Evolutionary conservation across 2,113 vertebrate species (phyloP).

Genomic region (Ctenodactylus gundi): DNA sequence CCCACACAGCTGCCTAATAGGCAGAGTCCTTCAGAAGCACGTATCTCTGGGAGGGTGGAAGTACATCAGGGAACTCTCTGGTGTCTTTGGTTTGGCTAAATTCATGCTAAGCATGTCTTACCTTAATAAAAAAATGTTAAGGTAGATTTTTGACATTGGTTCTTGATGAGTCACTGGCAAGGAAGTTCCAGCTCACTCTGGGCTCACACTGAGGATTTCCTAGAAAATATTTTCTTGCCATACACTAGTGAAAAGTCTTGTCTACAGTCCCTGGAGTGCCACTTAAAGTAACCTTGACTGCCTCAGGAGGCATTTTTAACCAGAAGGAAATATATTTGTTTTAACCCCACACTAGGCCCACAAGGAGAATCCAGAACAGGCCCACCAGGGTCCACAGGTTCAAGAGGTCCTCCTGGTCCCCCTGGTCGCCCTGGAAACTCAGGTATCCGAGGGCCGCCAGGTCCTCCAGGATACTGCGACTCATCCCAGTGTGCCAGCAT

Average conservation of each 20-base stretch:
- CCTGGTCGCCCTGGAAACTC: constrained; percentile 93
- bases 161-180: constrained; percentile 83
- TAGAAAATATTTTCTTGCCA: constrained; percentile 71
- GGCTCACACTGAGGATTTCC: constrained; percentile 84
- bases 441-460: constrained; percentile 92
- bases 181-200: constrained; percentile 71
- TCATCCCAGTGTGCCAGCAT: constrained; percentile 98
- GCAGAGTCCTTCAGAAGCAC: constrained; percentile 73
- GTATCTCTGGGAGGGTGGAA: constrained; percentile 71
- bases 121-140: constrained; percentile 84
- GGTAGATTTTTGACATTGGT: constrained; percentile 80
- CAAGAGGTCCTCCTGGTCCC: constrained; percentile 91
- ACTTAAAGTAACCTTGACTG: constrained; percentile 53
- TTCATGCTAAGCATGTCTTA: constrained; percentile 81
- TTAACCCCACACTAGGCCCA: constrained; percentile 86
- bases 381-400: constrained; percentile 90
- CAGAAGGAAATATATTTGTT: constrained; percentile 53
- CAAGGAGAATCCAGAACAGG: constrained; percentile 94
- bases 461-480: constrained; percentile 96
- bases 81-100: constrained; percentile 75
- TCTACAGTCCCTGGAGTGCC: constrained; percentile 30
- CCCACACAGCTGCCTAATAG: constrained; percentile 69
- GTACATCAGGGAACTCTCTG: constrained; percentile 77
- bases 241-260: constrained; percentile 31
- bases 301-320: neutral